Evolutionary conservation across 2,888 invertebrate genomes (phyloP).

Genomic region (Pyrrhosoma nymphula): DNA sequence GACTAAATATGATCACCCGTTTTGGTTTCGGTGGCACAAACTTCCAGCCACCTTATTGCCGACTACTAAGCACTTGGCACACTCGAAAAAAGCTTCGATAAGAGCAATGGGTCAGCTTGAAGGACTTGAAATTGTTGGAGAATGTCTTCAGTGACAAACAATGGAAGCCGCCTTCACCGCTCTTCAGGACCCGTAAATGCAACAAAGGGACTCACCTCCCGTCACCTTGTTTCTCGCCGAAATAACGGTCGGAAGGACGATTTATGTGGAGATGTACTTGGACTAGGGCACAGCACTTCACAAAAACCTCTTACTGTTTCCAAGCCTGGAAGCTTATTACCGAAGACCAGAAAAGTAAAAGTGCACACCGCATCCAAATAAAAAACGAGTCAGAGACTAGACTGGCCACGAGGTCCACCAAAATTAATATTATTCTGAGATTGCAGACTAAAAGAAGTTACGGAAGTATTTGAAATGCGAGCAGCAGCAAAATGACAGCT

Average conservation of each 20-base stretch:
- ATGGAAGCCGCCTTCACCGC: slow-evolving; percentile 32
- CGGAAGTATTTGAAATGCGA: not conserved
- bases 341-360: not conserved
- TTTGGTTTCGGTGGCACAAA: not conserved
- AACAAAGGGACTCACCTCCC: slow-evolving; percentile 34
- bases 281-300: slow-evolving; percentile 23
- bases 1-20: slow-evolving; percentile 32
- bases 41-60: not conserved
- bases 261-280: not conserved
- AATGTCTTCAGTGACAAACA: not conserved
- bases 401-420: not conserved
- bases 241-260: slow-evolving; percentile 50
- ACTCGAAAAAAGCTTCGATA: not conserved
- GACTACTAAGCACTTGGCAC: not conserved
- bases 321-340: not conserved
- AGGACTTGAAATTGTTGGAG: not conserved
- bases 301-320: slow-evolving; percentile 14
- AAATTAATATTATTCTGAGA: not conserved
- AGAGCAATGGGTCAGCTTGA: not conserved
- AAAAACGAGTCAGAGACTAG: not conserved
- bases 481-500: not conserved
- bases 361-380: slow-evolving; percentile 2
- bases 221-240: slow-evolving; percentile 22
- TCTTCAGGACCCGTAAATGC: slow-evolving; percentile 39
- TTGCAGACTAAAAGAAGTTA: not conserved